Evolutionary conservation across 2,888 invertebrate species (phyloP).

Genomic region (Brachynemurus nebulosus): DNA sequence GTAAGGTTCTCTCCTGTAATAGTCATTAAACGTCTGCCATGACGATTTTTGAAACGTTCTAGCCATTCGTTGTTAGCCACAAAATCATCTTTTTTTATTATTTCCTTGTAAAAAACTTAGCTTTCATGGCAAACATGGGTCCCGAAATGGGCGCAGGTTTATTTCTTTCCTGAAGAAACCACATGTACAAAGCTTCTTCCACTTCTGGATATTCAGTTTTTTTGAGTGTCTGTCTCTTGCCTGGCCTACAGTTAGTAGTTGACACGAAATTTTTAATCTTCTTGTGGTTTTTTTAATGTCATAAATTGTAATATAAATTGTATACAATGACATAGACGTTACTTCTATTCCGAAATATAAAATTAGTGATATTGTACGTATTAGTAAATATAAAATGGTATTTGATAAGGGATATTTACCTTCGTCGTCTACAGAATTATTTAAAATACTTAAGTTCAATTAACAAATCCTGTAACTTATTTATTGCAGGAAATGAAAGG

Average conservation of each 20-base stretch:
- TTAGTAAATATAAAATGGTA: too few species aligned
- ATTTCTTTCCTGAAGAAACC: conserved; percentile 15
- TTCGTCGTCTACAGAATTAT: too few species aligned
- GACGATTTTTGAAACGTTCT: conserved; percentile 12
- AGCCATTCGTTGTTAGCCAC: conserved; percentile 13
- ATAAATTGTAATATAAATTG: too few species aligned
- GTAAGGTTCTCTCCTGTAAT: conserved; percentile 10
- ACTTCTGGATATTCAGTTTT: conserved; percentile 15
- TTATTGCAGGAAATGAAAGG: too few species aligned
- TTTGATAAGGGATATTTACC: too few species aligned
- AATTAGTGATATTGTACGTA: too few species aligned
- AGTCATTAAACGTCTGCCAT: conserved; percentile 10
- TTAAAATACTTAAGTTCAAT: too few species aligned
- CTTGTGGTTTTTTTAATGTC: not conserved
- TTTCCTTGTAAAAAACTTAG: not conserved
- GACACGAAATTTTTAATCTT: not conserved
- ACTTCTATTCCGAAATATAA: too few species aligned
- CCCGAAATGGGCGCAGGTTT: not conserved
- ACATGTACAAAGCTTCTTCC: conserved; percentile 17
- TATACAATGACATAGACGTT: too few species aligned
- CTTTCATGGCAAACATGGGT: not conserved
- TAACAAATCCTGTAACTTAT: too few species aligned
- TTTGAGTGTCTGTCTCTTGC: not conserved
- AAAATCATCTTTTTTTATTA: conserved; percentile 11
- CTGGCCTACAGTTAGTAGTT: not conserved